These are phyloP conservation scores for Archaeoteleia sp. DNA, from an alignment of 2,888 invertebrate genomes.

Conservation along the genomic window DNA sequence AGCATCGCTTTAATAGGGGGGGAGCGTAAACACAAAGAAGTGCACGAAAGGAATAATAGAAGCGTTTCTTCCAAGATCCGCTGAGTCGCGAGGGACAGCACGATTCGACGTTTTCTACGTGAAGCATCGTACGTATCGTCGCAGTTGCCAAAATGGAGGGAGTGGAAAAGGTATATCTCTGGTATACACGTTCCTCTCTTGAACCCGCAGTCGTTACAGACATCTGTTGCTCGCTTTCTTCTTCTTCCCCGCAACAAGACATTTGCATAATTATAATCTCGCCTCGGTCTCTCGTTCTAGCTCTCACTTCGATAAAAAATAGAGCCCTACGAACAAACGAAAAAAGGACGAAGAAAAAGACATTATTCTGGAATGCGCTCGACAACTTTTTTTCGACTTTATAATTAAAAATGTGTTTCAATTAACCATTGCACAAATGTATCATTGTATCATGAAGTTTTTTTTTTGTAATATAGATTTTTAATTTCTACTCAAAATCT, in stretches of 20 bases:
- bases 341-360: slow-evolving; percentile 9
- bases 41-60: slow-evolving; percentile 39
- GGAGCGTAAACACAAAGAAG: slow-evolving; percentile 40
- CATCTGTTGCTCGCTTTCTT: slow-evolving; percentile 72
- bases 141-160: slow-evolving; percentile 31
- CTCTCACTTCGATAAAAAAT: slow-evolving; percentile 13
- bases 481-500: no score
- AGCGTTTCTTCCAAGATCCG: slow-evolving; percentile 34
- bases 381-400: slow-evolving; percentile 11
- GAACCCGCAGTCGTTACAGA: slow-evolving; percentile 66
- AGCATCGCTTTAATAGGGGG: slow-evolving; percentile 41
- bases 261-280: slow-evolving; percentile 75
- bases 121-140: slow-evolving; percentile 26
- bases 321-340: slow-evolving; percentile 14
- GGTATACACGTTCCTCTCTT: slow-evolving; percentile 44
- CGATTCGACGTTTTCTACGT: slow-evolving; percentile 16
- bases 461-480: no score
- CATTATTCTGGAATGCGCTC: not conserved
- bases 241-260: slow-evolving; percentile 67
- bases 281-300: slow-evolving; percentile 44
- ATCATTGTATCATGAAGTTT: no score
- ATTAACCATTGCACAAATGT: slow-evolving; percentile 20
- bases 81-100: slow-evolving; percentile 27
- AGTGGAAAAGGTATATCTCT: slow-evolving; percentile 10
- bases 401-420: slow-evolving; percentile 39